phyloP scores from a whole-genome alignment of 64 coral and sea anemone species.

The Anthopleura sola region DNA sequence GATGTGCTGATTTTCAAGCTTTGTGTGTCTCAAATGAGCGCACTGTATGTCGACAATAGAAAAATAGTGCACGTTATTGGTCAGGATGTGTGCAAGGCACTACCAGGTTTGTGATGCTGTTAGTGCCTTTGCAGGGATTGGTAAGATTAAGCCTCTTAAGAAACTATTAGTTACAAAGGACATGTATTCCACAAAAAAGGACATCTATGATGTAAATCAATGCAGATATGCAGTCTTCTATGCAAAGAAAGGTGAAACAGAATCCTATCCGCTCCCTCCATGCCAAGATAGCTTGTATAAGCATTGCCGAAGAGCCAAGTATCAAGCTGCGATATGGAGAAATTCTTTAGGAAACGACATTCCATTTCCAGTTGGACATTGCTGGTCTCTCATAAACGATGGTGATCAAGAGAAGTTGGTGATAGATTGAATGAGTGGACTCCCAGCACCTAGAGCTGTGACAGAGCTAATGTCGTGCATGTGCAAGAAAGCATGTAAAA shows the following conservation, averaged over 20 bases:
- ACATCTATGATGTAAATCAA: slow-evolving; percentile 21
- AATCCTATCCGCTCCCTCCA: slow-evolving; percentile 42
- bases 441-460: slow-evolving; percentile 49
- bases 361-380: slow-evolving; percentile 38
- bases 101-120: slow-evolving; percentile 33
- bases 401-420: slow-evolving; percentile 11
- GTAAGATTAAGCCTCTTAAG: slow-evolving; percentile 7
- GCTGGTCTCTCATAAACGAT: not conserved
- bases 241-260: slow-evolving; percentile 37
- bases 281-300: slow-evolving; percentile 24
- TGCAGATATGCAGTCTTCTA: slow-evolving; percentile 28
- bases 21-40: slow-evolving; percentile 9
- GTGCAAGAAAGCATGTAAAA: slow-evolving; percentile 41
- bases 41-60: not conserved
- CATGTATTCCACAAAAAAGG: not conserved
- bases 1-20: not conserved
- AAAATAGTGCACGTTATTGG: slow-evolving; percentile 13
- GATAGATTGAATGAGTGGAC: slow-evolving; percentile 51
- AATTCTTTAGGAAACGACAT: slow-evolving; percentile 33
- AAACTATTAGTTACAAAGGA: not conserved
- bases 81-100: slow-evolving; percentile 23
- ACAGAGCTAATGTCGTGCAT: slow-evolving; percentile 51
- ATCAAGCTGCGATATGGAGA: slow-evolving; percentile 48
- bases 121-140: slow-evolving; percentile 24
- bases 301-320: slow-evolving; percentile 52